These are phyloP conservation scores for Dryocosmus kuriphilus DNA, from an alignment of 2,888 invertebrate species.

Conservation along the genomic window DNA sequence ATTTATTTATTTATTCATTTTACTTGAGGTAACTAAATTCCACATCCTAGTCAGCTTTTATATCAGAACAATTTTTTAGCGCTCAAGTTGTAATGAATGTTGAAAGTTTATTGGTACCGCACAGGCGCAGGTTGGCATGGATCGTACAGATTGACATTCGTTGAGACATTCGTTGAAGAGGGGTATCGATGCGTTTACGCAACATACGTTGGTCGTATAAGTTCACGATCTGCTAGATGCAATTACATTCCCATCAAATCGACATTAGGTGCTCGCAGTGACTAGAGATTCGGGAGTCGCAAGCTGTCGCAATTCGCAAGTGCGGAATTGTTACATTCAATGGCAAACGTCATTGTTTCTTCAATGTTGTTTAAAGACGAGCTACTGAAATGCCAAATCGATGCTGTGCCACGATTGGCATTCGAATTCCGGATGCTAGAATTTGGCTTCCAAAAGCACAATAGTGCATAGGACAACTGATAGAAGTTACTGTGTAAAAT, in stretches of 20 bases:
- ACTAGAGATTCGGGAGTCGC: not conserved
- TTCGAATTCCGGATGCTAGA: conserved; percentile 14
- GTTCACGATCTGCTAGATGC: conserved; percentile 40
- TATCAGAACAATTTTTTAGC: not conserved
- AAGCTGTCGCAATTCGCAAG: conserved; percentile 27
- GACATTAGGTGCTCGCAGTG: conserved; percentile 6
- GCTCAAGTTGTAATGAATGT: not conserved
- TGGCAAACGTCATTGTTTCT: conserved; percentile 24
- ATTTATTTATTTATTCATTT: no score
- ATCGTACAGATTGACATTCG: not conserved
- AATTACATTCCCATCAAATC: conserved; percentile 44
- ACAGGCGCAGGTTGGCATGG: not conserved
- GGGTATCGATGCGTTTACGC: not conserved
- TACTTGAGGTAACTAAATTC: no score
- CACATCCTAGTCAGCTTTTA: not conserved
- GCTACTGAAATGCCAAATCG: conserved; percentile 22
- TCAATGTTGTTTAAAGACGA: conserved; percentile 35
- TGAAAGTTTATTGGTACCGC: not conserved
- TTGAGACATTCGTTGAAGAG: not conserved
- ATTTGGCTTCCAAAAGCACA: conserved; percentile 19
- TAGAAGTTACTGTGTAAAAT: conserved; percentile 5
- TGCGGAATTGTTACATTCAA: conserved; percentile 35
- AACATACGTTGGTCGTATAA: conserved; percentile 8
- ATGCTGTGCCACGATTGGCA: conserved; percentile 8
- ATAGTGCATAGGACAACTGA: conserved; percentile 23